Conservation (phyloP, 1,140 invertebrate genomes). For the Thaumetopoea pityocampa region DNA sequence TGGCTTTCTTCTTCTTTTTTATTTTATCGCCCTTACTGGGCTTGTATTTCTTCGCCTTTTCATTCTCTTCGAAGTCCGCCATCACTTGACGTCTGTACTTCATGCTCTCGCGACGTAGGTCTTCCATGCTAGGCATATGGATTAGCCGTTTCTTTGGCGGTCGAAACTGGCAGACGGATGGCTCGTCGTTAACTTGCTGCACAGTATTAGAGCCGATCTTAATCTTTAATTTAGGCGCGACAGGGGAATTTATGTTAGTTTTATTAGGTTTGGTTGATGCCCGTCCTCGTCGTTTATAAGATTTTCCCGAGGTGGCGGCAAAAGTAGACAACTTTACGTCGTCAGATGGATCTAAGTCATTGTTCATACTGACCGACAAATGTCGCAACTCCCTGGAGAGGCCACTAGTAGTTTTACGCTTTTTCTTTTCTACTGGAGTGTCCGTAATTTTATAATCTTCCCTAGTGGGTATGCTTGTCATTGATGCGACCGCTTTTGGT, state of each 20-base stretch:
- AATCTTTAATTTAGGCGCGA: conserved; percentile 87
- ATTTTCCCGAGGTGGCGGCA: conserved; percentile 31
- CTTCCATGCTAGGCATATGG: conserved; percentile 79
- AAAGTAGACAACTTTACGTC: conserved; percentile 55
- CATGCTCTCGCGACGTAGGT: conserved; percentile 89
- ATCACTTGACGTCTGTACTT: conserved; percentile 89
- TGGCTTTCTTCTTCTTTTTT: conserved; percentile 82
- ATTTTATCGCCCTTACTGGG: conserved; percentile 79
- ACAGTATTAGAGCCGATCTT: conserved; percentile 82
- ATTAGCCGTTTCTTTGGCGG: conserved; percentile 89
- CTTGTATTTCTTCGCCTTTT: conserved; percentile 77
- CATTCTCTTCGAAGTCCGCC: conserved; percentile 82
- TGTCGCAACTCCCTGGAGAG: conserved; percentile 77
- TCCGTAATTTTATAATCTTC: conserved; percentile 87
- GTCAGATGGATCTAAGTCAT: conserved; percentile 55
- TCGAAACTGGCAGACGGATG: conserved; percentile 75
- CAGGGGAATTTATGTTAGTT: conserved; percentile 41
- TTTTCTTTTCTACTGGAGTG: conserved; percentile 81
- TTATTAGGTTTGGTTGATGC: conserved; percentile 58
- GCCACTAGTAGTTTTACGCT: conserved; percentile 77
- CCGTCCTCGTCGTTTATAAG: conserved; percentile 77
- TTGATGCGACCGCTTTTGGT: conserved; percentile 90
- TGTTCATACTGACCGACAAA: conserved; percentile 67
- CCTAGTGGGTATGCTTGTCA: conserved; percentile 88
- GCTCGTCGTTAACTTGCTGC: conserved; percentile 73